phyloP scores from a whole-genome alignment of 2,888 invertebrate species.

The Fragum fragum region DNA sequence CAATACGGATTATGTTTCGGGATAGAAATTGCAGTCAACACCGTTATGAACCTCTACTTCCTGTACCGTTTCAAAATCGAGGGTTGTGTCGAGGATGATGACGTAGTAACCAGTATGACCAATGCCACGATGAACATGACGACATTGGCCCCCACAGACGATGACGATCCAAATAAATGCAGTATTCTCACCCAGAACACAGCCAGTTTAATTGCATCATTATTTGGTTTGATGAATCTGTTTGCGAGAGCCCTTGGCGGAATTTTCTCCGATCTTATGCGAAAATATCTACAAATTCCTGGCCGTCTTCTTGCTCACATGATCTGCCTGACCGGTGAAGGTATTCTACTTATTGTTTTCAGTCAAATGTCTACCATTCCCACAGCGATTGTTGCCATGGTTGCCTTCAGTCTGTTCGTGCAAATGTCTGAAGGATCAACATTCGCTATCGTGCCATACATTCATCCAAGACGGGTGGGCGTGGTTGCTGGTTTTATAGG shows the following conservation, averaged over 20 bases:
- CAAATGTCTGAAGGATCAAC: constrained; percentile 59
- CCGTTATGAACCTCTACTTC: constrained; percentile 61
- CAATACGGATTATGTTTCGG: constrained; percentile 63
- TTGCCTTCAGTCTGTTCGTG: constrained; percentile 44
- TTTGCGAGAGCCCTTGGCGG: constrained; percentile 58
- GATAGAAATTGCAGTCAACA: constrained; percentile 59
- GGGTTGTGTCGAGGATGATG: constrained; percentile 31
- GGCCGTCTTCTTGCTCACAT: constrained; percentile 54
- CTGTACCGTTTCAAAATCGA: constrained; percentile 54
- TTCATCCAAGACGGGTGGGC: constrained; percentile 42
- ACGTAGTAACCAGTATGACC: constrained; percentile 10
- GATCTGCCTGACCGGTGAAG: constrained; percentile 50
- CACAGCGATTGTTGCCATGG: constrained; percentile 41
- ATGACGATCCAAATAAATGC: constrained; percentile 16
- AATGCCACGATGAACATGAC: constrained; percentile 5
- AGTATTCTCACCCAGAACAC: constrained; percentile 51
- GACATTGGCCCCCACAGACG: not conserved
- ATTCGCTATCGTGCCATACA: constrained; percentile 30
- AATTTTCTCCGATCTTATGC: constrained; percentile 37
- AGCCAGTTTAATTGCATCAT: constrained; percentile 56
- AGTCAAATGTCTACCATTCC: constrained; percentile 46
- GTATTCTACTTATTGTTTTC: constrained; percentile 54
- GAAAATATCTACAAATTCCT: constrained; percentile 36
- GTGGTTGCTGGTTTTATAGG: constrained; percentile 58
- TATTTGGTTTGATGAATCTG: constrained; percentile 56